Base-by-base conservation (phyloP, 2,113 vertebrate species). In the Potamarius usumacintae region DNA sequence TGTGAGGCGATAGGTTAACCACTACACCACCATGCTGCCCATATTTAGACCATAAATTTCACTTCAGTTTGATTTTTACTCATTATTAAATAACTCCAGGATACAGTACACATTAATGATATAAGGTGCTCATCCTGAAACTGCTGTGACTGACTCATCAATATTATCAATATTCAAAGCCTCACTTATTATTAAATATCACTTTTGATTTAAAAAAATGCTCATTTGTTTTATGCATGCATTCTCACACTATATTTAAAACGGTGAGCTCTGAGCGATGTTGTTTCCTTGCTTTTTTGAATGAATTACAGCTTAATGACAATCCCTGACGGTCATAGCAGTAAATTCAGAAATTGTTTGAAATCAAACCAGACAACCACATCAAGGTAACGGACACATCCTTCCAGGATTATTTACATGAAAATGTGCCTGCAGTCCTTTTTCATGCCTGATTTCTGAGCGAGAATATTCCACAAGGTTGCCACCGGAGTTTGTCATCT, bases 261-360 rank as follows among this genome's bases (percentile, higher is more conserved):
- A 30, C n/a, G n/a, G 60, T 53, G 62, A 78, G 25, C 65, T 82
- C 30, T 34, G 48, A 74, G 55, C 12, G 42, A 67, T 63, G 65
- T 88, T 63, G 65, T 88, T 88, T 84, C 77, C 82, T 84, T 50
- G 72, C 30, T 42, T 88, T 67, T n/a, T 42, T 53, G 50, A 48
- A 65, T 84, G 48, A 22, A 17, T 27, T 79, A 57, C 48, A 78
- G 60, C 30, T 84, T 25, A 84, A 84, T 84, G 76, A n/a, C 27
- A 42, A 7, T 69, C 62, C 30, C 87, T 69, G 60, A 84, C 57
- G 42, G 27, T 30, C 67, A 48, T n/a, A 63, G 52, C 25, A 15
- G 48, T 9, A 30, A 65, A 42, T 76, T 20, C 3, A n/a, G 4
- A 71, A 50, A 83, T 63, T 34, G 17, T 87, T 67, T 34, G 72